Evolutionary conservation across 2,797 vertebrate genomes (phyloP), one percentile per base, ranked within the genome.

Genomic region (Neomorphus geoffroyi): DNA sequence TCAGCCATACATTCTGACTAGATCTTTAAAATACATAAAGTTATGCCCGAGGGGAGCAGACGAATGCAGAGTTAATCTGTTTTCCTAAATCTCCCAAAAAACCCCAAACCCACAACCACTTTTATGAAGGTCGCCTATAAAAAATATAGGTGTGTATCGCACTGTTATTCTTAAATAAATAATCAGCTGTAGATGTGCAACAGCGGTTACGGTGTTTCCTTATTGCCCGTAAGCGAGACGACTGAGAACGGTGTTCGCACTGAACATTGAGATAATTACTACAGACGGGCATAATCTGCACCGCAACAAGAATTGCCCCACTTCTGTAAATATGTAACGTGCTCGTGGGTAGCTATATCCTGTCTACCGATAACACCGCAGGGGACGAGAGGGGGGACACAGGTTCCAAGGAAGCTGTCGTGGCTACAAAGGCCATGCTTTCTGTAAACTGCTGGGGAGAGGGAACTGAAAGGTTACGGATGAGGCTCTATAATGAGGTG

Each of bases 381-480:
- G 2, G 0, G 0, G 10, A 10, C 26, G 30, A 71, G 19, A 66
- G 10, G n/a, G n/a, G 26, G n/a, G 32, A 39, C 45, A 41, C 23
- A 53, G 13, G 4, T 91, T 93, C 74, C 48, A 56, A 80, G 27
- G 24, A 73, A 70, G 21, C 28, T 50, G 23, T 39, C 82, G 21
- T 57, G 39, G 51, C 70, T 93, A 70, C n/a, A 92, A 85, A 85
- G n/a, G 37, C 48, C 10, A 2, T 48, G 18, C 64, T 87, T 90
- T 80, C 86, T 79, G 26, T 70, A 39, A 90, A 35, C 53, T 85
- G 26, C 78, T 58, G 33, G 22, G 32, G 13, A 77, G 19, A 70
- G 33, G 27, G 41, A 78, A 30, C 15, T 1, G 4, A 64, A 89
- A 85, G 41, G 57, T 85, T 93, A 78, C 75, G 78, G 41, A 45